Evolutionary conservation across 2,888 invertebrate species (phyloP).

Genomic region (Tanytarsus gracilentus): DNA sequence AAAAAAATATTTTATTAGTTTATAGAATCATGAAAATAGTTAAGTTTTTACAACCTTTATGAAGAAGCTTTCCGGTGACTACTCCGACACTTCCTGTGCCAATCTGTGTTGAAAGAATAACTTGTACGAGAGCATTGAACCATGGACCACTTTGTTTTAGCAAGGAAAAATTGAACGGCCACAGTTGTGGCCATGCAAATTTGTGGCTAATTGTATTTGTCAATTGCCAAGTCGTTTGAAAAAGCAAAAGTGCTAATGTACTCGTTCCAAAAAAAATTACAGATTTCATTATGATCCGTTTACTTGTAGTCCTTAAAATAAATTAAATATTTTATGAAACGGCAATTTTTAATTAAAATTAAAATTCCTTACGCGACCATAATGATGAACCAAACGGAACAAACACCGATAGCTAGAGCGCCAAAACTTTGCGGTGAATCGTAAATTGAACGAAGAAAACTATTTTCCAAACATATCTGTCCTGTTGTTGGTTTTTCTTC

Average conservation of each 20-base stretch:
- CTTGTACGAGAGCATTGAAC: slow-evolving; percentile 43
- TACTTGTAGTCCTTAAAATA: slow-evolving; percentile 36
- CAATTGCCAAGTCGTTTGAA: slow-evolving; percentile 41
- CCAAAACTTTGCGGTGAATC: slow-evolving; percentile 41
- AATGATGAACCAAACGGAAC: slow-evolving; percentile 41
- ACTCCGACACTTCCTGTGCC: slow-evolving; percentile 42
- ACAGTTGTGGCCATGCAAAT: slow-evolving; percentile 39
- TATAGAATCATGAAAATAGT: slow-evolving; percentile 38
- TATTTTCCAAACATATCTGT: slow-evolving; percentile 40
- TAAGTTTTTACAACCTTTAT: no score
- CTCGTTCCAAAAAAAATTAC: slow-evolving; percentile 39
- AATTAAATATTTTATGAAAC: slow-evolving; percentile 1
- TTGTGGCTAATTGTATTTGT: slow-evolving; percentile 38
- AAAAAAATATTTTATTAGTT: no score
- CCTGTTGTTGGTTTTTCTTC: slow-evolving; percentile 36
- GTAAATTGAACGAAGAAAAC: slow-evolving; percentile 43
- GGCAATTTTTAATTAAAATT: not conserved
- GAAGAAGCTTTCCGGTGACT: slow-evolving; percentile 43
- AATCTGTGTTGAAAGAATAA: slow-evolving; percentile 41
- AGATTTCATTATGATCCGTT: slow-evolving; percentile 39
- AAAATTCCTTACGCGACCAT: slow-evolving; percentile 40
- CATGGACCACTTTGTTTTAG: slow-evolving; percentile 39
- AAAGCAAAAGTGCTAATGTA: slow-evolving; percentile 37
- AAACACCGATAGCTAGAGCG: slow-evolving; percentile 39
- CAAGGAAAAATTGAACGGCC: slow-evolving; percentile 36